Evolutionary conservation across 2,888 invertebrate genomes (phyloP).

Genomic region (Ditula angustiorana): DNA sequence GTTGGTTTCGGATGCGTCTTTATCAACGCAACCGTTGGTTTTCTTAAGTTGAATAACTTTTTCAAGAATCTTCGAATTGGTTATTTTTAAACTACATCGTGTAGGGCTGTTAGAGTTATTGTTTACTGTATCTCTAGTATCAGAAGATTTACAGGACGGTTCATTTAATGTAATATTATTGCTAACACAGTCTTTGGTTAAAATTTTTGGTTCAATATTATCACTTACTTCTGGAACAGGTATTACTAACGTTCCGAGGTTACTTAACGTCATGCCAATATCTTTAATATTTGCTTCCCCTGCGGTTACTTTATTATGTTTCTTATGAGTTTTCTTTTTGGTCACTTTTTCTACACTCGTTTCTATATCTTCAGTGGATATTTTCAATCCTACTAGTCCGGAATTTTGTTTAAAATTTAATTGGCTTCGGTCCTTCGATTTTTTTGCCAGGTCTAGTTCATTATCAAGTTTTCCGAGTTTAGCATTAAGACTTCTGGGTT

Average conservation of each 20-base stretch:
- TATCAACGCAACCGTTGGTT: not conserved
- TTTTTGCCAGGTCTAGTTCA: not conserved
- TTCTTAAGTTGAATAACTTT: conserved; percentile 19
- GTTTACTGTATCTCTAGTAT: not conserved
- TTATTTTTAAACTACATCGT: conserved; percentile 26
- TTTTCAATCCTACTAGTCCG: conserved; percentile 32
- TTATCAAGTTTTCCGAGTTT: conserved; percentile 1
- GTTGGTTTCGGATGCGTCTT: not conserved
- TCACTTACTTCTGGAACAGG: not conserved
- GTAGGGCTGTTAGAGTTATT: not conserved
- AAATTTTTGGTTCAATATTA: not conserved
- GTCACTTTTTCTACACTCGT: not conserved
- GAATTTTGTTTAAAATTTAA: conserved; percentile 31
- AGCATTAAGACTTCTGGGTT: not conserved
- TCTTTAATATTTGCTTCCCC: not conserved
- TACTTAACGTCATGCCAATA: not conserved
- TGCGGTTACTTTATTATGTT: not conserved
- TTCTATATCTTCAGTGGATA: conserved; percentile 6
- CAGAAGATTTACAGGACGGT: not conserved
- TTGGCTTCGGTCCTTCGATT: conserved; percentile 15
- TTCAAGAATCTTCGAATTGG: not conserved
- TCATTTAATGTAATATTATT: not conserved
- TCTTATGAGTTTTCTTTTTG: not conserved
- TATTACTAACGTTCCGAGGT: conserved; percentile 2
- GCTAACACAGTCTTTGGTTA: not conserved